These are phyloP conservation scores for Anisognathus igniventris DNA, from an alignment of 2,797 vertebrate genomes.

Conservation along the genomic window DNA sequence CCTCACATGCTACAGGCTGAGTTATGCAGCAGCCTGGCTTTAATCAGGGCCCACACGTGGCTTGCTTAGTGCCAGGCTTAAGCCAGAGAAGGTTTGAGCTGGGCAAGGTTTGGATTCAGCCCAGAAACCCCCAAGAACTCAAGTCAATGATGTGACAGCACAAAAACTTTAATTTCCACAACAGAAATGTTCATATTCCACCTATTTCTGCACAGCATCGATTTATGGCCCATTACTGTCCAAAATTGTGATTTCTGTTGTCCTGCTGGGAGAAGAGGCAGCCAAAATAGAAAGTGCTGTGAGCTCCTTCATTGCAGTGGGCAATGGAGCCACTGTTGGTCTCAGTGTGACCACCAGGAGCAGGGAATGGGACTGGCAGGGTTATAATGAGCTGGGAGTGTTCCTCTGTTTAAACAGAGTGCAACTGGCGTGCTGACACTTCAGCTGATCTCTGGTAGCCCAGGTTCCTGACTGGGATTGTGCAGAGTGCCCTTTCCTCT, in stretches of 20 bases:
- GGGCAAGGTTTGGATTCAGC: background rate
- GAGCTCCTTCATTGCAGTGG: background rate
- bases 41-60: rapidly evolving
- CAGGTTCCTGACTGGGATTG: background rate
- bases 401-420: background rate
- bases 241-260: background rate
- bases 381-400: background rate
- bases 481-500: background rate
- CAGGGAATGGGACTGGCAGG: background rate
- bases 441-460: background rate
- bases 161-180: background rate
- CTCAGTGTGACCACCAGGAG: background rate
- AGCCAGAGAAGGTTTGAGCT: background rate
- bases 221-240: background rate
- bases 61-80: background rate
- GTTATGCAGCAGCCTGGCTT: background rate
- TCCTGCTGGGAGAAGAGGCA: background rate
- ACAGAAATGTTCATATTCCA: background rate
- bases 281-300: background rate
- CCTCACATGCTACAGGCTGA: background rate
- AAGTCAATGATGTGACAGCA: background rate
- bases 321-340: rapidly evolving
- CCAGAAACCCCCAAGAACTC: background rate
- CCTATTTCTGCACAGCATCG: background rate
- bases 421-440: background rate